These are phyloP conservation scores for Drosophila pandora DNA, from an alignment of 1,140 invertebrate genomes.

Conservation along the genomic window DNA sequence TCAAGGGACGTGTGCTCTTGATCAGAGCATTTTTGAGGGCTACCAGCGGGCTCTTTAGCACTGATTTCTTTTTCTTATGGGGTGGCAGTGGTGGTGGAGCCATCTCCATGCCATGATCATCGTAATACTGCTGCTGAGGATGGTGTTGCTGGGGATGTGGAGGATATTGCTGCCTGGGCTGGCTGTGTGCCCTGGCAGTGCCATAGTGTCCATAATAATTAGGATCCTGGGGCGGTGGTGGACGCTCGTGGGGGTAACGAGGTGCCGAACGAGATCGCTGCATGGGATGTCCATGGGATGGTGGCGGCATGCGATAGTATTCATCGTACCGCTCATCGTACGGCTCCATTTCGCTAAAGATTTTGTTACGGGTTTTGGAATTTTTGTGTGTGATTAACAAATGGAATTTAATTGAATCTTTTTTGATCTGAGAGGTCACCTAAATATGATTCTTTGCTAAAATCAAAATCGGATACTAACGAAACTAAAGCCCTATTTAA, in stretches of 20 bases:
- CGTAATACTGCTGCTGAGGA: conserved; percentile 66
- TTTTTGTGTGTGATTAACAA: conserved; percentile 51
- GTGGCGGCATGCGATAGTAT: conserved; percentile 67
- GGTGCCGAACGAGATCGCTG: conserved; percentile 69
- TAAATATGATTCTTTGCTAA: neutral
- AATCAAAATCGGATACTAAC: neutral
- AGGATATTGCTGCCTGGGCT: neutral
- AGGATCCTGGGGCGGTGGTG: conserved; percentile 41
- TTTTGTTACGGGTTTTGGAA: conserved; percentile 41
- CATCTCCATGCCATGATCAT: conserved; percentile 63
- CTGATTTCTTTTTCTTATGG: conserved; percentile 80
- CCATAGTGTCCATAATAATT: neutral
- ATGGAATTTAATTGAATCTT: conserved; percentile 16
- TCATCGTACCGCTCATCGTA: conserved; percentile 75
- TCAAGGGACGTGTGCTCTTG: conserved; percentile 71
- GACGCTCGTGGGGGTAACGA: conserved; percentile 71
- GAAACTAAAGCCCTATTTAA: neutral
- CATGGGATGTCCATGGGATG: conserved; percentile 53
- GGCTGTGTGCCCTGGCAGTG: neutral
- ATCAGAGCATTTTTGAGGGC: conserved; percentile 80
- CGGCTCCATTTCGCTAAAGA: conserved; percentile 83
- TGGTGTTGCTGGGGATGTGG: conserved; percentile 13
- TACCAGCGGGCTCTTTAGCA: conserved; percentile 75
- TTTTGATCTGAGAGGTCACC: conserved; percentile 1
- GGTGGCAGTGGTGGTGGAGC: conserved; percentile 67